Evolutionary conservation across 30 jellyfish, hydroid and myxozoan genomes (phyloP), one percentile per base, ranked within the genome.

Genomic region (Mastigias papua): DNA sequence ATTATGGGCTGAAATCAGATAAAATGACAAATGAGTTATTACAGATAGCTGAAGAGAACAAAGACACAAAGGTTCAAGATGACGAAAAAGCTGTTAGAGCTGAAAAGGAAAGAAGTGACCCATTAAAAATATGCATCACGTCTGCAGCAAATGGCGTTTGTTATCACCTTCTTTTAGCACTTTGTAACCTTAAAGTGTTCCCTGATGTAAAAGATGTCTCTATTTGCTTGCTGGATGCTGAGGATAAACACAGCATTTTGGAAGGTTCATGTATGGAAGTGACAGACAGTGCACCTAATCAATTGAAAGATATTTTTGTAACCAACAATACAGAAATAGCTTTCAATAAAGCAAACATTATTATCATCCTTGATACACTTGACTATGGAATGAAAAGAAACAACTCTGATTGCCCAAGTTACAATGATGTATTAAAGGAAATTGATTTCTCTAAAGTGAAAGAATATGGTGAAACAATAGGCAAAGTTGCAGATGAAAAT

Each of bases 201-300:
- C 71, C 63, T 21, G 89, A 66, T 48, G 79, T 63, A 29, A 76
- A 88, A 25, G 93, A 86, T 42, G 70, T 89, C 32, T 34, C 86
- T 23, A 49, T 95, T 17, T 77, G 81, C 76, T 64, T 95, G 33
- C 91, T 72, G 27, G 97, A 88, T 48, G 62, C 48, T 19, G 78
- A 72, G 46, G 92, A 78, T 8, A 75, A 82, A n/a, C 66, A 26
- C 20, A 97, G 76, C 2, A 3, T 65, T 2, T 71, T 92, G n/a
- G 73, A 84, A 1, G 97, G 97, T 13, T 54, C 64, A 20, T 69
- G 86, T 61, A 92, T 88, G 98, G 99, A 97, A 63, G 76, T 97
- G 66, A 61, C 67, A 10, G 99, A 97, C 84, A 61, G 98, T 77
- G 99, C 98, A 42, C 82, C 87, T 33, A 82, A 82, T 32, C 89